These are phyloP conservation scores for Gobionotothen gibberifrons DNA, from an alignment of 2,797 vertebrate genomes.

Conservation along the genomic window DNA sequence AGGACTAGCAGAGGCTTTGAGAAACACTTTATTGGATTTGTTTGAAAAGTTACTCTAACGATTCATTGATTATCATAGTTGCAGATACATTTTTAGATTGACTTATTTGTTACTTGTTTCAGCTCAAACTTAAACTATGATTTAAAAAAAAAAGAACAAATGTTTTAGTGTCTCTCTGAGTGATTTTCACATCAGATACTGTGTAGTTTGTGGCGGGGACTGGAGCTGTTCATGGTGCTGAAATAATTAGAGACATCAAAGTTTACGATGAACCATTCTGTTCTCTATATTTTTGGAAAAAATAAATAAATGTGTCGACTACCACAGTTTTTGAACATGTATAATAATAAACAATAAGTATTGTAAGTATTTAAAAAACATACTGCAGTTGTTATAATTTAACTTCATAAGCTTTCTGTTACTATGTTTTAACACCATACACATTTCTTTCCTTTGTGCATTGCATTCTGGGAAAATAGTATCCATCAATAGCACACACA, in stretches of 20 bases:
- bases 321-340: not conserved
- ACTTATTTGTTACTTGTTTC: too few species aligned
- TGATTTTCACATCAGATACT: not conserved
- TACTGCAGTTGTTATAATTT: not conserved
- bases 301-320: not conserved
- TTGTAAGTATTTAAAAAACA: not conserved
- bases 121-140: too few species aligned
- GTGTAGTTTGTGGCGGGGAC: not conserved
- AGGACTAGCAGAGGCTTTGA: not conserved
- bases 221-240: slow-evolving; percentile 27
- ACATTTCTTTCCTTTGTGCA: not conserved
- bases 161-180: not conserved
- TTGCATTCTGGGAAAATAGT: not conserved
- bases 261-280: too few species aligned
- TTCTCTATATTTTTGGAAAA: not conserved
- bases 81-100: too few species aligned
- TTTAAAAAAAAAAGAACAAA: too few species aligned
- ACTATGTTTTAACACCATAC: not conserved
- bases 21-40: too few species aligned
- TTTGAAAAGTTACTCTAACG: too few species aligned
- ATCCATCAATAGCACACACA: not conserved
- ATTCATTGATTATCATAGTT: too few species aligned
- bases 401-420: too few species aligned
- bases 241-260: not conserved
- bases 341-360: not conserved